Conservation (phyloP, 1,140 invertebrate genomes). For the Magallana gigas region DNA sequence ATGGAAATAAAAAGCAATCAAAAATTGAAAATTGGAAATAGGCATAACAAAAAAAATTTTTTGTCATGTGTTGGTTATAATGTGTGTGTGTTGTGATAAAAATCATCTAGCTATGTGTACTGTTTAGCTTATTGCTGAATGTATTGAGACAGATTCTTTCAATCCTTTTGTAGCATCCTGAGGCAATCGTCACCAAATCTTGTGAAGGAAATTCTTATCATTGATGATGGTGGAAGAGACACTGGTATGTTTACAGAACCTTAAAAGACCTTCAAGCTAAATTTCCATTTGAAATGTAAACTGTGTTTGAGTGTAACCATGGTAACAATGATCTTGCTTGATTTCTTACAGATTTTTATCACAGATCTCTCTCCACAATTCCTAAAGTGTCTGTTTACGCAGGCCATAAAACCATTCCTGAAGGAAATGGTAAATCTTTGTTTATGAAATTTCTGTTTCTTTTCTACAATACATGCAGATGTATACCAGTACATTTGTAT, state of each 20-base stretch:
- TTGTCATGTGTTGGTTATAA: no score
- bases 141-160: neutral
- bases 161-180: constrained; percentile 84
- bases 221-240: constrained; percentile 88
- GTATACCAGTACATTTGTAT: no score
- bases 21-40: no score
- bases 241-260: constrained; percentile 69
- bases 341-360: neutral
- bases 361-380: neutral
- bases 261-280: no score
- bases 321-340: neutral
- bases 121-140: neutral
- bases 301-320: no score
- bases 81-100: no score
- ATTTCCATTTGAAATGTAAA: no score
- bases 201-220: constrained; percentile 92
- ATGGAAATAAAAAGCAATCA: no score
- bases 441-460: neutral
- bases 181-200: constrained; percentile 89
- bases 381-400: neutral
- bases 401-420: no score
- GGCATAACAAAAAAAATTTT: no score
- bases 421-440: neutral
- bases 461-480: no score
- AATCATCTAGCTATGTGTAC: no score